A percentile compares a stretch with the other conserved stretches of the same genome.
These are phyloP conservation scores for Tauraco erythrolophus DNA, from an alignment of 2,113 vertebrate species.

Conservation along the genomic window DNA sequence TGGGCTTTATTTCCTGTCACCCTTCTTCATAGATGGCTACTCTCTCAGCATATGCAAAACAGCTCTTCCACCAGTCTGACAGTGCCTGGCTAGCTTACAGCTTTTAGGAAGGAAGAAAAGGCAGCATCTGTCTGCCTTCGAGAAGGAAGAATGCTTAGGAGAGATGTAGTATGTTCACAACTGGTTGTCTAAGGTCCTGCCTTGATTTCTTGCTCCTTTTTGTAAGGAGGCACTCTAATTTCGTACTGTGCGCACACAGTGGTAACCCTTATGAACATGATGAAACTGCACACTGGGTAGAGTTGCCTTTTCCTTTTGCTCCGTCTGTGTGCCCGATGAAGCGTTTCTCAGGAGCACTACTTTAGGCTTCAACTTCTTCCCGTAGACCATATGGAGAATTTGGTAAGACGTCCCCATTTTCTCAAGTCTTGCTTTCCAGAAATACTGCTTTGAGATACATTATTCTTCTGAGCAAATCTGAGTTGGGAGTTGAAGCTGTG, in stretches of 20 bases:
- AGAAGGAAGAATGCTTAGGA: background rate
- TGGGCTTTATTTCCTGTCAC: background rate
- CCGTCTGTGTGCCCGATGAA: accelerated
- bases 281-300: background rate
- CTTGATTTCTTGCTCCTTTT: background rate
- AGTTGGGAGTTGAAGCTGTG: background rate
- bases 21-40: background rate
- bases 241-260: accelerated
- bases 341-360: background rate
- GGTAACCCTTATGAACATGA: background rate
- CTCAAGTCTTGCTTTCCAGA: background rate
- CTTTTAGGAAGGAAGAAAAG: background rate
- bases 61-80: background rate
- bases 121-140: background rate
- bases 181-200: background rate
- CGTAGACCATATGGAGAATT: background rate
- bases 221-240: background rate
- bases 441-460: background rate
- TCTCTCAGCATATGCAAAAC: background rate
- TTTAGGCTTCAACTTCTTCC: background rate
- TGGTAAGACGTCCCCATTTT: background rate
- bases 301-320: background rate
- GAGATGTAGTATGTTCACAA: background rate
- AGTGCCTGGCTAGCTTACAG: background rate
- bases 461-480: background rate